These are phyloP conservation scores for Peromyscus maniculatus DNA, from an alignment of 2,113 vertebrate genomes.

Conservation along the genomic window DNA sequence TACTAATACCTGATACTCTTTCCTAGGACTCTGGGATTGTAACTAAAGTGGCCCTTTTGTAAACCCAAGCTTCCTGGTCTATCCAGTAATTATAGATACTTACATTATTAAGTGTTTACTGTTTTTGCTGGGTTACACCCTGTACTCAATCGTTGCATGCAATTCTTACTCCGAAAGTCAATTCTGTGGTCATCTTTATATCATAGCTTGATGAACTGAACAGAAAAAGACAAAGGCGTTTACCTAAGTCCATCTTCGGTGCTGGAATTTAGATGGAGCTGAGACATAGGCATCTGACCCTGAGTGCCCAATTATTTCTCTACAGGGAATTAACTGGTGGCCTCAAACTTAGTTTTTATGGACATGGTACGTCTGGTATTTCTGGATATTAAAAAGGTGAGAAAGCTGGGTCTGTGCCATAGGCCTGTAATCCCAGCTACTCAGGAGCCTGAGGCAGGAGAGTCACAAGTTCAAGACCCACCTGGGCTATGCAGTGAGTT, in stretches of 20 bases:
- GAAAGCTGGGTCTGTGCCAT: neutral
- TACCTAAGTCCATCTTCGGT: neutral
- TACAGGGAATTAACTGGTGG: neutral
- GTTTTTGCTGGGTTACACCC: neutral
- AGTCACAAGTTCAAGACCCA: neutral
- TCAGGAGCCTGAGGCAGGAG: neutral
- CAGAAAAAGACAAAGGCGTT: constrained; percentile 20
- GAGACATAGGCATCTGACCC: neutral
- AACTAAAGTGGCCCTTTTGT: neutral
- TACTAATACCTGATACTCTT: neutral
- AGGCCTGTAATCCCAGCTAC: neutral
- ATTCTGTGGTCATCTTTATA: constrained; percentile 20
- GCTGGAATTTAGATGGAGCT: neutral
- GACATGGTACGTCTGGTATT: neutral
- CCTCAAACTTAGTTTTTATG: neutral
- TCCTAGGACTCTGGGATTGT: neutral
- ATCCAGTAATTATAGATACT: neutral
- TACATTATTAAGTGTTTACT: neutral
- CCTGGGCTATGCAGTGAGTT: neutral
- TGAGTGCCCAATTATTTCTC: neutral
- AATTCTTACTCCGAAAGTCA: constrained; percentile 50
- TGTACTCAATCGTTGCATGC: neutral
- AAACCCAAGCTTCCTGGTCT: constrained; percentile 16
- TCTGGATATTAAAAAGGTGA: neutral
- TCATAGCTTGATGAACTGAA: constrained; percentile 3